phyloP scores from a whole-genome alignment of 2,113 vertebrate species.

The Syngnathus typhle region DNA sequence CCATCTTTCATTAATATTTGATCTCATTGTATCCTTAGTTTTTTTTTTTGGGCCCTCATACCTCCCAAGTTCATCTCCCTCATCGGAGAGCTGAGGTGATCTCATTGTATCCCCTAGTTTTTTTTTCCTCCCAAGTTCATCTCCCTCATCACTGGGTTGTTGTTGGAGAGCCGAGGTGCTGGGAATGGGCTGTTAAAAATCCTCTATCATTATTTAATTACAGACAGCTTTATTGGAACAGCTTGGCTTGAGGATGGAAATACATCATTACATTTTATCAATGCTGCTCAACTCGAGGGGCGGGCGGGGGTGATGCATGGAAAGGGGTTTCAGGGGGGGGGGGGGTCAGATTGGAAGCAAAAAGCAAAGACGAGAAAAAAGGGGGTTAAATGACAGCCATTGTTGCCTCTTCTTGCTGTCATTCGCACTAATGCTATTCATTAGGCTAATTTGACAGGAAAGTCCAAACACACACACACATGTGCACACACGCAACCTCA shows the following conservation, averaged over 20 bases:
- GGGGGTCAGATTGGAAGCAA: conserved; percentile 49
- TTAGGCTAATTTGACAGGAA: conserved; percentile 71
- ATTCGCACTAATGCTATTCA: conserved; percentile 76
- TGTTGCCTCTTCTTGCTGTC: conserved; percentile 69
- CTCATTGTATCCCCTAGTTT: too few relatives aligned
- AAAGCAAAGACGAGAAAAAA: conserved; percentile 50
- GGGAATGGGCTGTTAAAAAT: background rate
- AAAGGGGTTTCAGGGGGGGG: background rate
- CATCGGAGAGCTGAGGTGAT: background rate
- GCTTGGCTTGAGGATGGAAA: background rate
- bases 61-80: background rate
- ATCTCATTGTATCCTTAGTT: background rate
- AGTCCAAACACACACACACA: conserved; percentile 28
- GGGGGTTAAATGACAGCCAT: conserved; percentile 69
- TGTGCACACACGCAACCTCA: conserved; percentile 4
- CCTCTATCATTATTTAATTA: conserved; percentile 34
- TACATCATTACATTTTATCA: conserved; percentile 29
- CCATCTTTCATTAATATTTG: background rate
- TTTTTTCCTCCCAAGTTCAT: background rate
- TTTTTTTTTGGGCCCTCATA: background rate
- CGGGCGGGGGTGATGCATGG: background rate
- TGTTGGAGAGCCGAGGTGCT: background rate
- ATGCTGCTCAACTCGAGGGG: background rate
- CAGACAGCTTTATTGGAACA: conserved; percentile 22
- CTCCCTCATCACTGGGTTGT: background rate